A percentile compares a stretch with the other conserved stretches of the same genome.
Evolutionary conservation across 2,797 vertebrate species (phyloP).

Genomic region (Melopsittacus undulatus): DNA sequence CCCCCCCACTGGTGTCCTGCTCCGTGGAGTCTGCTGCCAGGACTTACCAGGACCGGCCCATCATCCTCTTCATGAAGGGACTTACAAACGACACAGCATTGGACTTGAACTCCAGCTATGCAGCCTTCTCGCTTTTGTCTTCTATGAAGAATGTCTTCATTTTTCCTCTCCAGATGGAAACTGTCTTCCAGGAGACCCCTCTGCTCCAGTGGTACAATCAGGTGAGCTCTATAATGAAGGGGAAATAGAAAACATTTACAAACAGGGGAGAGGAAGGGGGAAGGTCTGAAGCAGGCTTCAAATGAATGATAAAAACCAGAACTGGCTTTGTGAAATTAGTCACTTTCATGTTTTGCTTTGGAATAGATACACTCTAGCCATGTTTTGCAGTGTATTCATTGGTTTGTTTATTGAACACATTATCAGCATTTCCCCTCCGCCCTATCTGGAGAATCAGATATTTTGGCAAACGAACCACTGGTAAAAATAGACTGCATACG

Average conservation of each 20-base stretch:
- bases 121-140: constrained; percentile 72
- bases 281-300: background rate
- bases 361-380: background rate
- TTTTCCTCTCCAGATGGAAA: constrained; percentile 76
- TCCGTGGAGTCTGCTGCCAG: constrained; percentile 78
- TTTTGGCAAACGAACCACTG: background rate
- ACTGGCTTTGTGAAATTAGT: background rate
- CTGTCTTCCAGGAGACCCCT: constrained; percentile 76
- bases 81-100: background rate
- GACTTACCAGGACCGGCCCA: constrained; percentile 64
- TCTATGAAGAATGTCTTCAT: constrained; percentile 78
- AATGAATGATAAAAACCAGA: background rate
- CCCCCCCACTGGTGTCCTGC: constrained; percentile 70
- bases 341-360: background rate
- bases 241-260: background rate
- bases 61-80: constrained; percentile 78
- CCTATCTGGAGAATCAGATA: background rate
- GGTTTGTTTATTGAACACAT: background rate
- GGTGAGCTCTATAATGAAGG: constrained; percentile 20
- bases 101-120: constrained; percentile 28
- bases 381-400: background rate
- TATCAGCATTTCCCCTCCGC: background rate
- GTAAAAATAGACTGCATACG: constrained; percentile 1
- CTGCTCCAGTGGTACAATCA: constrained; percentile 74
- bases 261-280: fast-evolving